Base-by-base conservation (phyloP, 2,797 vertebrate species). In the Hypotaenidia philippensis region DNA sequence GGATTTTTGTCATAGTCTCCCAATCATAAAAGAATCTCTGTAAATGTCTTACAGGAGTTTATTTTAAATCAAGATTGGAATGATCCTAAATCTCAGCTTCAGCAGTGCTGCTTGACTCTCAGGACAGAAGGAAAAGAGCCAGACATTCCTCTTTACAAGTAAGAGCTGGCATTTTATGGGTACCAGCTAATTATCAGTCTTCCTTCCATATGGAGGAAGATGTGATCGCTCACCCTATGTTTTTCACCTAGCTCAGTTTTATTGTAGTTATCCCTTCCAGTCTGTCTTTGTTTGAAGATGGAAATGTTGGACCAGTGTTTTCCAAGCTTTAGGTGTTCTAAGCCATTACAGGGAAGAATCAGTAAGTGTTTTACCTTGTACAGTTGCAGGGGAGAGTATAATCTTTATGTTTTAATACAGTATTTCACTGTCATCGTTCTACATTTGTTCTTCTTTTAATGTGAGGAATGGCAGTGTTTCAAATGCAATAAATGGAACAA, bases 61-160 rank as follows among this genome's bases (percentile, higher is more conserved):
- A 99, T 99, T 96, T 97, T 99, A 96, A 99, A 99, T 98, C 99
- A 99, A 97, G 99, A 99, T 97, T 99, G 99, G 99, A 99, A 99
- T 69, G 99, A 99, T 97, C 99, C 99, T n/a, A 99, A 99, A 90
- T 99, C 99, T 68, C 99, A 99, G 97, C 99, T 99, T 91, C 99
- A 99, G 85, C 99, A 99, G 97, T 99, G 99, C 92, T 99, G 99
- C 92, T 96, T 99, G 97, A 99, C 99, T 41, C 98, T 99, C 53
- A 98, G 99, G 65, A 99, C 99, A 0, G 99, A 99, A 98, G 99
- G 99, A 76, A 99, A 99, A 95, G 99, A 99, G 89, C 99, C 99
- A 0, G 99, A 99, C 61, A 99, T 99, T 95, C 99, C 99, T 11
- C 98, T 99, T 44, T 99, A 99, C 98, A 99, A 99, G 99, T 99